phyloP scores from a whole-genome alignment of 2,888 invertebrate species.

The Pollenia griseotomentosa region DNA sequence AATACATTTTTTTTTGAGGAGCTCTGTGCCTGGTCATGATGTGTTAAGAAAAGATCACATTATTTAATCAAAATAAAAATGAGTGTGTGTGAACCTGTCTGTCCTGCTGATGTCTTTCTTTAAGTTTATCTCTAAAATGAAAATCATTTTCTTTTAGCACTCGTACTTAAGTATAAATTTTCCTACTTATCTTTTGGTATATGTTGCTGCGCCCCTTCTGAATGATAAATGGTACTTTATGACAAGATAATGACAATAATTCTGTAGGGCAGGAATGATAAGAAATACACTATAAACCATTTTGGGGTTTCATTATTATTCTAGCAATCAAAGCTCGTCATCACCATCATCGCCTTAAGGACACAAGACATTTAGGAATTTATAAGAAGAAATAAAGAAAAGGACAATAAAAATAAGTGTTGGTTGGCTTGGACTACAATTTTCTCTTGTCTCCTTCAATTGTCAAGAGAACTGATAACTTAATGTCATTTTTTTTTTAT shows the following conservation, averaged over 20 bases:
- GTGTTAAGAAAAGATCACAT: background rate
- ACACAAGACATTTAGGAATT: slow-evolving; percentile 6
- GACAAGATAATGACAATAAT: slow-evolving; percentile 46
- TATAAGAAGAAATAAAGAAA: background rate
- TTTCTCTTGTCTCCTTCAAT: background rate
- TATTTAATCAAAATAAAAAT: slow-evolving; percentile 29
- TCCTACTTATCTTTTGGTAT: background rate
- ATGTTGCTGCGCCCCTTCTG: background rate
- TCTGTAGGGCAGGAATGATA: slow-evolving; percentile 33
- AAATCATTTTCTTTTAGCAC: background rate
- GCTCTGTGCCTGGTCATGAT: background rate
- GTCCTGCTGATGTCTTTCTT: background rate
- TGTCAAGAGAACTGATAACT: background rate
- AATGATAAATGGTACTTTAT: slow-evolving; percentile 52
- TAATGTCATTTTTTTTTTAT: background rate
- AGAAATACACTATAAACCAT: slow-evolving; percentile 35
- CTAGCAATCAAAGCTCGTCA: slow-evolving; percentile 27
- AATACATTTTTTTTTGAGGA: background rate
- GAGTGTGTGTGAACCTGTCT: background rate
- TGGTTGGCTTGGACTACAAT: background rate
- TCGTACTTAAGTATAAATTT: background rate
- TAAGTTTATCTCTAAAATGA: background rate
- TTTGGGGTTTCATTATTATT: background rate
- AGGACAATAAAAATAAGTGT: background rate
- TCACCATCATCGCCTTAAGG: slow-evolving; percentile 8